Evolutionary conservation across 2,888 invertebrate species (phyloP).

Genomic region (Gibbula magus): DNA sequence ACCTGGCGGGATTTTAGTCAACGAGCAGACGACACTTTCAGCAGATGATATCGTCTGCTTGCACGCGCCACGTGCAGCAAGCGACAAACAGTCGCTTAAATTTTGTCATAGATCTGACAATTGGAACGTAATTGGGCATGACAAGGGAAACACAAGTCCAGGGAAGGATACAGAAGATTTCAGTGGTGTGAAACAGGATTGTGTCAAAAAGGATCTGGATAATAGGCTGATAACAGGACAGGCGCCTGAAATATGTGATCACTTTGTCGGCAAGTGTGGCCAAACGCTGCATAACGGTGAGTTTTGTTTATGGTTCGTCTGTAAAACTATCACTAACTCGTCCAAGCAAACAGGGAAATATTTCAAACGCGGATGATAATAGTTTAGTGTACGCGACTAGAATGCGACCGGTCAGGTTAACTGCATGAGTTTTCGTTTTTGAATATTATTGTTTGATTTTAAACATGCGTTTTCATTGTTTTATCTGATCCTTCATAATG

Average conservation of each 20-base stretch:
- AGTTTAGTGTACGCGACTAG: no score
- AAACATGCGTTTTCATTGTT: no score
- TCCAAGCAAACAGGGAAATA: not conserved
- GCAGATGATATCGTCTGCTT: not conserved
- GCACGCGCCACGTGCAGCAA: conserved; percentile 6
- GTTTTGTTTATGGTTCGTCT: not conserved
- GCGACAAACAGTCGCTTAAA: not conserved
- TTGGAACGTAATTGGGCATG: not conserved
- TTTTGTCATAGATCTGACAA: conserved; percentile 10
- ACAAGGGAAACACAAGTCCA: not conserved
- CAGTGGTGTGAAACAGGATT: not conserved
- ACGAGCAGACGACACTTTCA: not conserved
- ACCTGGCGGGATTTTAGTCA: not conserved
- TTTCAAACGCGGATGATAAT: not conserved
- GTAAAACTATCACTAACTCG: not conserved
- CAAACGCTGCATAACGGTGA: conserved; percentile 3
- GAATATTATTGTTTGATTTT: no score
- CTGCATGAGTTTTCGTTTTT: no score
- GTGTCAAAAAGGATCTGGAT: not conserved
- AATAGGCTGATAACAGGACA: not conserved
- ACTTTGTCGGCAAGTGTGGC: not conserved
- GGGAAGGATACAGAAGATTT: not conserved
- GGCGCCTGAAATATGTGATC: not conserved
- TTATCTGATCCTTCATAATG: no score
- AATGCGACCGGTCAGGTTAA: no score